Percentiles rank a stretch among this genome's conserved stretches.
Evolutionary conservation across 2,888 invertebrate species (phyloP).

Genomic region (Carterocephalus palaemon): DNA sequence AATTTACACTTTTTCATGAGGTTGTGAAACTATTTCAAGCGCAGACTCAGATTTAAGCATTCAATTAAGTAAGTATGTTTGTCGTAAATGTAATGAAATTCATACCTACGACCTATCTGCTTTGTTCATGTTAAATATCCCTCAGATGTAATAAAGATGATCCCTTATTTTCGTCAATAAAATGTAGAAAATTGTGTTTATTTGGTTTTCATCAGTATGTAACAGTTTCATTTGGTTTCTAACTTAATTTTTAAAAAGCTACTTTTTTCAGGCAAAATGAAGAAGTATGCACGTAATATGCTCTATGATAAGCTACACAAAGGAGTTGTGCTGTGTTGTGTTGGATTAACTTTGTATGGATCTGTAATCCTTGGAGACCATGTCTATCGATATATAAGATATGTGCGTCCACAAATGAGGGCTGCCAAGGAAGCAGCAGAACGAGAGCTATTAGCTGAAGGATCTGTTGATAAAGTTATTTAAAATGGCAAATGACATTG

Average conservation of each 20-base stretch:
- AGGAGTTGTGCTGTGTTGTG: slow-evolving; percentile 65
- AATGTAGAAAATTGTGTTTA: too few relatives aligned
- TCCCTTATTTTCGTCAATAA: too few relatives aligned
- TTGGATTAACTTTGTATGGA: slow-evolving; percentile 63
- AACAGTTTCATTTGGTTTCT: slow-evolving; percentile 42
- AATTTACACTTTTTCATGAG: too few relatives aligned
- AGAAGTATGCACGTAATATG: slow-evolving; percentile 58
- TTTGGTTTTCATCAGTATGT: too few relatives aligned
- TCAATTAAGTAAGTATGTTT: too few relatives aligned
- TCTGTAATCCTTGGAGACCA: slow-evolving; percentile 53
- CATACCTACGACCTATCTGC: too few relatives aligned
- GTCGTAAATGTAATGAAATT: too few relatives aligned
- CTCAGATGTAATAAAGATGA: too few relatives aligned
- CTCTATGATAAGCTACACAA: slow-evolving; percentile 71
- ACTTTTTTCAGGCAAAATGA: slow-evolving; percentile 45
- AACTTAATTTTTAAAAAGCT: slow-evolving; percentile 25
- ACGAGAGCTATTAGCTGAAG: slow-evolving; percentile 71
- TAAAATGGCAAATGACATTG: too few relatives aligned
- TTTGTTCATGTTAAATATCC: too few relatives aligned
- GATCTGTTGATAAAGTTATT: slow-evolving; percentile 58
- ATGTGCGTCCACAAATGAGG: slow-evolving; percentile 63
- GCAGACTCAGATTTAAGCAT: too few relatives aligned
- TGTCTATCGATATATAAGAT: slow-evolving; percentile 62
- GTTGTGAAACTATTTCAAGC: too few relatives aligned
- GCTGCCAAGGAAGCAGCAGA: slow-evolving; percentile 58